A percentile compares a stretch with the other conserved stretches of the same genome.
phyloP scores from a whole-genome alignment of 2,888 invertebrate species.

The Sarcophaga caerulescens region DNA sequence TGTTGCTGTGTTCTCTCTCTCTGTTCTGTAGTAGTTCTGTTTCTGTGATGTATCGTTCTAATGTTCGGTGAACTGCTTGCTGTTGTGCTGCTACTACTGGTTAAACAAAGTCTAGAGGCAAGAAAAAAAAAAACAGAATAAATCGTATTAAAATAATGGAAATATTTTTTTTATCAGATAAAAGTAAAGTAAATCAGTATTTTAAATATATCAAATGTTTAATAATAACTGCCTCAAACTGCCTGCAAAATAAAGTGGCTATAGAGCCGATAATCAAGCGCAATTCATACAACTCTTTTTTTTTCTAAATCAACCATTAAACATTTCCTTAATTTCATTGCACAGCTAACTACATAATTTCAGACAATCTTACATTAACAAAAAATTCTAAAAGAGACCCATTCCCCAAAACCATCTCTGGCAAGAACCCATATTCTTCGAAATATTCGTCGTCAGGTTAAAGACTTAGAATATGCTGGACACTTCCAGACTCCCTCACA shows the following conservation, averaged over 20 bases:
- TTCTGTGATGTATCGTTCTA: conserved; percentile 53
- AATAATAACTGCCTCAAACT: not conserved
- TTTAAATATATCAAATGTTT: conserved; percentile 12
- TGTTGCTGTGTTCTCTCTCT: not conserved
- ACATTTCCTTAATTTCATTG: too few species aligned
- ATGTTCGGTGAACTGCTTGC: conserved; percentile 11
- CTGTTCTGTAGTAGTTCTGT: not conserved
- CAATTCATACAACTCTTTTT: too few species aligned
- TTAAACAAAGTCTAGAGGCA: conserved; percentile 26
- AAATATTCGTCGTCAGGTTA: too few species aligned
- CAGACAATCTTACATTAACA: too few species aligned
- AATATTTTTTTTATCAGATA: conserved; percentile 2
- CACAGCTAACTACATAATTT: too few species aligned
- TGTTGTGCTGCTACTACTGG: conserved; percentile 26
- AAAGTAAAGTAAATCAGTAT: not conserved
- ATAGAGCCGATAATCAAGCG: too few species aligned
- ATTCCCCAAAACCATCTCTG: too few species aligned
- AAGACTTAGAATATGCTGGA: too few species aligned
- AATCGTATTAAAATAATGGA: not conserved
- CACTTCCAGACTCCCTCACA: too few species aligned
- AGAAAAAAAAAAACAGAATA: not conserved
- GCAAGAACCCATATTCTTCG: too few species aligned
- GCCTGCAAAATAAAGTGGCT: not conserved
- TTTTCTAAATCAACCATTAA: too few species aligned
- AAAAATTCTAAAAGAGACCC: too few species aligned